Base-by-base conservation (phyloP, 2,888 invertebrate species). In the Dolichomitus sp. region DNA sequence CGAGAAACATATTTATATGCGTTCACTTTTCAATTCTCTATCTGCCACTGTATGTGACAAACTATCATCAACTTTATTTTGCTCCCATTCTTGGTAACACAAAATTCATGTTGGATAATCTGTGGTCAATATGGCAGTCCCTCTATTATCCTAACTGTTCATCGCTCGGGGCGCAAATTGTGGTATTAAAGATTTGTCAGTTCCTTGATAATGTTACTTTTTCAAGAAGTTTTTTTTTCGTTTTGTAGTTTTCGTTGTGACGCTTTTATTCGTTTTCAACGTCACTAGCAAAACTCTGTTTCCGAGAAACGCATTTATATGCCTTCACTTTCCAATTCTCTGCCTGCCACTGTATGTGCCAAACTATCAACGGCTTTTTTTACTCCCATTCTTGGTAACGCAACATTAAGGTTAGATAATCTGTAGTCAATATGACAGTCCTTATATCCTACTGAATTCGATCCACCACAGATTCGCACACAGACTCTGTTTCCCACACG, bases 161-260 rank as follows among this genome's bases (percentile, higher is more conserved):
- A 19, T 48, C 57, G 11, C 72, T 57, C 27, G 69, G 65, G 83
- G 86, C 86, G 87, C 87, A 89, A 91, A 91, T 90, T 90, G 88
- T 85, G 85, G 80, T 87, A 86, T 88, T 87, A 88, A 90, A 88
- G n/a, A n/a, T n/a, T n/a, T n/a, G n/a, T n/a, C 59, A 30, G 54
- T n/a, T 85, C 87, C 86, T 84, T 87, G 89, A 90, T 89, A 89
- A 88, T 85, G 85, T 87, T 89, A 84, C 88, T 85, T 57, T 14
- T 57, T n/a, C 57, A n/a, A n/a, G n/a, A 57, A n/a, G 5, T 19
- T 1, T 2, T 17, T 52, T 14, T 42, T 12, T 42, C 14, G 14
- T 52, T 52, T n/a, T 19, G 19, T 7, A 54, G 23, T 23, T 27
- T 54, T n/a, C n/a, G n/a, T n/a, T n/a, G n/a, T n/a, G n/a, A n/a